Base-by-base conservation (phyloP, 2,113 vertebrate genomes). In the Myotis brandtii region DNA sequence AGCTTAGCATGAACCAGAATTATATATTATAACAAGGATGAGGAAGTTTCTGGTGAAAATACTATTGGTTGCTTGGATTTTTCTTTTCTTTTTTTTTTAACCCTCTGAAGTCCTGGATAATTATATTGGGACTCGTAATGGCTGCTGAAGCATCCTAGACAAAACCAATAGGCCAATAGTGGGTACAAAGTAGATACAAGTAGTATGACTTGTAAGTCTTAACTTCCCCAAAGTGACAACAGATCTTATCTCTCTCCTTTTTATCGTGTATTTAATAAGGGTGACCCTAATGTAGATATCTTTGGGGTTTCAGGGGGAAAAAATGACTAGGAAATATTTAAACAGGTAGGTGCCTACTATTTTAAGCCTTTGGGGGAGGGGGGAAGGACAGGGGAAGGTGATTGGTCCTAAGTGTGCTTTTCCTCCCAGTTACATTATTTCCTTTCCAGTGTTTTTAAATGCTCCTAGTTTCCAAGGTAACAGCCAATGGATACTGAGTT, bases 401-500 rank as follows among this genome's bases (percentile, higher is more conserved):
- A 87, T 73, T 87, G 10, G 50, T 5, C 54, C 46, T 73, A 95
- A 76, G 50, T 76, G 30, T 43, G 59, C n/a, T 93, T 69, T 81
- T 70, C 69, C 50, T 94, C 18, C 34, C 27, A 75, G 48, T 82
- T 89, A 86, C 8, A 91, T 16, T 66, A 34, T 92, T 95, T 95
- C 40, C 37, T 85, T 93, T 86, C 59, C 52, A 93, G n/a, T n/a
- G 30, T 91, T 91, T 96, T 96, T n/a, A 93, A 82, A 85, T 77
- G 40, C 17, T n/a, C 18, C 8, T 80, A 72, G 59, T 91, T 93
- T 96, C 73, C 92, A 96, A 40, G 37, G 83, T 70, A 91, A 93
- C 46, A 88, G 48, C 27, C 69, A 82, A 54, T 72, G 37, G 37
- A 18, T 80, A 40, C 3, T 66, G 48, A 14, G 13, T 89, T 76